Percentiles rank a stretch among this genome's conserved stretches.
These are phyloP conservation scores for Pseudocheirus occidentalis DNA, from an alignment of 2,797 vertebrate genomes.

Conservation along the genomic window DNA sequence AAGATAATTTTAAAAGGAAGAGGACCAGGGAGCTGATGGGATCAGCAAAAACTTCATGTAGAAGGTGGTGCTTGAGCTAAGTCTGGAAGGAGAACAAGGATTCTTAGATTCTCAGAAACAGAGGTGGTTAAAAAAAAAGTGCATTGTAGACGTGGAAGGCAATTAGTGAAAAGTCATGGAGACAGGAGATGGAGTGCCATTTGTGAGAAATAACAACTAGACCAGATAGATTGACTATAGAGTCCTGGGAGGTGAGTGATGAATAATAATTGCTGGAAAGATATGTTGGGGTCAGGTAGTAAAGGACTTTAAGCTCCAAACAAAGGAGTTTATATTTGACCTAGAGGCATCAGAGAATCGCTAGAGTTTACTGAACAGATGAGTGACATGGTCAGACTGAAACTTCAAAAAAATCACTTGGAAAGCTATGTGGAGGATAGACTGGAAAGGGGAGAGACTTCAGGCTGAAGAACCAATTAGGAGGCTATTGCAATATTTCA, in stretches of 20 bases:
- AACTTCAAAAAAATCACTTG: neutral
- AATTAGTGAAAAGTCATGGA: neutral
- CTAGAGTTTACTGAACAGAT: neutral
- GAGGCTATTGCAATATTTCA: neutral
- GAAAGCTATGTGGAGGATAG: neutral
- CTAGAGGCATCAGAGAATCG: neutral
- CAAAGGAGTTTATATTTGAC: neutral
- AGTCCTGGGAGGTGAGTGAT: neutral
- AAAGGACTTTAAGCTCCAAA: neutral
- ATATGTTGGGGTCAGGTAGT: neutral
- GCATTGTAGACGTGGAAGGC: neutral
- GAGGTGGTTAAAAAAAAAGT: neutral
- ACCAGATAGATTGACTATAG: neutral
- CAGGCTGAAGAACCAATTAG: neutral
- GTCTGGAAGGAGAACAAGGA: neutral
- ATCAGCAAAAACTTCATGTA: neutral
- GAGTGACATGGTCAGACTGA: neutral
- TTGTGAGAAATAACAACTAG: neutral
- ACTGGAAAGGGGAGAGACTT: neutral
- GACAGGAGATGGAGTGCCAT: neutral
- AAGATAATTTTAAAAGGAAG: neutral
- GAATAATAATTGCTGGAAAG: neutral
- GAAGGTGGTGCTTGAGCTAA: neutral
- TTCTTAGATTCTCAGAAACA: neutral
- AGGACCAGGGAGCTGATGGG: neutral